These are phyloP conservation scores for Delia radicum DNA, from an alignment of 1,140 invertebrate genomes.

Conservation along the genomic window DNA sequence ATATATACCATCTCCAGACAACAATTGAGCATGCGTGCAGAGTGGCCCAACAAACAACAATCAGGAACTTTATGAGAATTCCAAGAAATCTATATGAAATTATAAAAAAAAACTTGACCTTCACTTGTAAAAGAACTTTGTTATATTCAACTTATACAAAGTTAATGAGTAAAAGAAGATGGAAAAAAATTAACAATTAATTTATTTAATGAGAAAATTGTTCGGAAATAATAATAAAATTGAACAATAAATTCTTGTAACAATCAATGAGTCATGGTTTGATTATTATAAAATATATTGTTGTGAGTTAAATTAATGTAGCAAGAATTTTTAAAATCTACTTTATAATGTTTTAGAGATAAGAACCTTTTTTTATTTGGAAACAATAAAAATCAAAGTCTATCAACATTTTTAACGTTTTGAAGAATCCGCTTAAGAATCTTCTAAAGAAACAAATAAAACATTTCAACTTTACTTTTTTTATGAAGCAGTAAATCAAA, in stretches of 20 bases:
- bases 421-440: not conserved
- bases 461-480: not conserved
- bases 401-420: not conserved
- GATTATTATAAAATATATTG: not conserved
- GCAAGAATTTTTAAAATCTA: not conserved
- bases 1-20: not conserved
- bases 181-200: not conserved
- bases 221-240: not conserved
- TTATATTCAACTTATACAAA: not conserved
- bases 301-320: not conserved
- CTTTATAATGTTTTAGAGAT: too few species aligned
- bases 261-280: not conserved
- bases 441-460: not conserved
- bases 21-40: conserved; percentile 12
- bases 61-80: conserved; percentile 13
- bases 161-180: not conserved
- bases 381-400: not conserved
- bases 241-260: not conserved
- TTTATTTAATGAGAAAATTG: conserved; percentile 1
- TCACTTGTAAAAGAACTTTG: not conserved
- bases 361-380: not conserved
- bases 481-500: not conserved
- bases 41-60: too few species aligned
- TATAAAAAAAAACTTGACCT: not conserved
- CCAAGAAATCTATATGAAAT: not conserved